phyloP scores from a whole-genome alignment of 2,797 vertebrate species.

The Denticeps clupeoides region DNA sequence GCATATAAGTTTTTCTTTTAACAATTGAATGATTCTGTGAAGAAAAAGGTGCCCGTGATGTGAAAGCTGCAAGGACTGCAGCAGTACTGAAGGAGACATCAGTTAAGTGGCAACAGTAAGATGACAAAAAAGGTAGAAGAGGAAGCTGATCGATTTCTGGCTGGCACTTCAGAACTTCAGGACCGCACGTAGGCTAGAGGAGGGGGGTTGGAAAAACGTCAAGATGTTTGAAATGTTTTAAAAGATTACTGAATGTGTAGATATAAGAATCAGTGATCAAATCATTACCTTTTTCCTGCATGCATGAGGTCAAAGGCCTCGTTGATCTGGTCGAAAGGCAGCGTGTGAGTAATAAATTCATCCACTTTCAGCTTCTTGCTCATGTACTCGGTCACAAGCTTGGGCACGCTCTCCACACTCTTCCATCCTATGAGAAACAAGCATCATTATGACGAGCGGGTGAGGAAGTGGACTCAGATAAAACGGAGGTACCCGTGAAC shows the following conservation, averaged over 20 bases:
- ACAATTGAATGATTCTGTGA: too few relatives aligned
- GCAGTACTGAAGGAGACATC: too few relatives aligned
- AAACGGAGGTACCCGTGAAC: too few relatives aligned
- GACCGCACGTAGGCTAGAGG: constrained; percentile 70
- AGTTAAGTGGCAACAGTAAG: neutral
- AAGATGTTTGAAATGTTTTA: too few relatives aligned
- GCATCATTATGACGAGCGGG: neutral
- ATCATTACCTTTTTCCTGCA: constrained; percentile 71
- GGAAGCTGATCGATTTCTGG: neutral
- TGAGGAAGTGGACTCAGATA: too few relatives aligned
- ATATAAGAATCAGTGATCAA: neutral
- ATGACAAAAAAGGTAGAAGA: neutral
- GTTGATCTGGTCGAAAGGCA: constrained; percentile 83
- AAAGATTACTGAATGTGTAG: too few relatives aligned
- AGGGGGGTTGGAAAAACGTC: constrained; percentile 11
- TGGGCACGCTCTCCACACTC: constrained; percentile 82
- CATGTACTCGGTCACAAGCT: constrained; percentile 86
- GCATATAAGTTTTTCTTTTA: too few relatives aligned
- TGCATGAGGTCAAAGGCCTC: constrained; percentile 89
- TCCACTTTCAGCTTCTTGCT: constrained; percentile 89
- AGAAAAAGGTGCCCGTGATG: too few relatives aligned
- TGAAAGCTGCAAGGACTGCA: too few relatives aligned
- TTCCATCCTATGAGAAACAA: constrained; percentile 74
- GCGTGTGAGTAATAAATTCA: constrained; percentile 82
- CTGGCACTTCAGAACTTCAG: constrained; percentile 54